Percentiles rank a stretch among this genome's conserved stretches.
Conservation (phyloP, 2,113 vertebrate genomes). For the Oxyruncus cristatus region DNA sequence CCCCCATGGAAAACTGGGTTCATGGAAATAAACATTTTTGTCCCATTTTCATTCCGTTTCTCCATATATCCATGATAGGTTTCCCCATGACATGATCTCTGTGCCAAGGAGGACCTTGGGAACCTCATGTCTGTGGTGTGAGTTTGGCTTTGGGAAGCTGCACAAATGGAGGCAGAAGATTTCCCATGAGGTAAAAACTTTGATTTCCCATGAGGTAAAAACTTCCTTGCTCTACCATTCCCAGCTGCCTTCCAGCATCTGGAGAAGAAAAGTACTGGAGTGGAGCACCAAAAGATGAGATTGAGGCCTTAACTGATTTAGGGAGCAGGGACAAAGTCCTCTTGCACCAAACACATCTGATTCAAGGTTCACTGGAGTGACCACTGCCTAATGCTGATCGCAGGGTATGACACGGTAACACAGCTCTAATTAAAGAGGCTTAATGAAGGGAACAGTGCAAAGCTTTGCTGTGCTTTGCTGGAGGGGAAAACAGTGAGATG, state of each 20-base stretch:
- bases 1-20: neutral
- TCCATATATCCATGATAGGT: rapidly evolving
- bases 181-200: neutral
- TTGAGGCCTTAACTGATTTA: neutral
- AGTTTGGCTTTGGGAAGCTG: neutral
- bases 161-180: neutral
- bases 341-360: neutral
- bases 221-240: neutral
- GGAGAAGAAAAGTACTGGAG: neutral
- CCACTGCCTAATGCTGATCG: neutral
- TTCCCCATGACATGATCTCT: neutral
- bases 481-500: neutral
- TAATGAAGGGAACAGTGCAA: neutral
- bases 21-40: neutral
- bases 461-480: neutral
- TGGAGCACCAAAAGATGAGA: neutral
- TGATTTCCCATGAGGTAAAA: neutral
- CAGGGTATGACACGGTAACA: neutral
- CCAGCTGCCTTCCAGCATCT: neutral
- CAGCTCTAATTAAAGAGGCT: neutral
- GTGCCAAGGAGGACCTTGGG: neutral
- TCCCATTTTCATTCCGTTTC: neutral
- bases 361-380: neutral
- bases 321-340: neutral
- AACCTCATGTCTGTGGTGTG: neutral